Base-by-base conservation (phyloP, 2,797 vertebrate genomes). In the Pogoniulus pusillus region DNA sequence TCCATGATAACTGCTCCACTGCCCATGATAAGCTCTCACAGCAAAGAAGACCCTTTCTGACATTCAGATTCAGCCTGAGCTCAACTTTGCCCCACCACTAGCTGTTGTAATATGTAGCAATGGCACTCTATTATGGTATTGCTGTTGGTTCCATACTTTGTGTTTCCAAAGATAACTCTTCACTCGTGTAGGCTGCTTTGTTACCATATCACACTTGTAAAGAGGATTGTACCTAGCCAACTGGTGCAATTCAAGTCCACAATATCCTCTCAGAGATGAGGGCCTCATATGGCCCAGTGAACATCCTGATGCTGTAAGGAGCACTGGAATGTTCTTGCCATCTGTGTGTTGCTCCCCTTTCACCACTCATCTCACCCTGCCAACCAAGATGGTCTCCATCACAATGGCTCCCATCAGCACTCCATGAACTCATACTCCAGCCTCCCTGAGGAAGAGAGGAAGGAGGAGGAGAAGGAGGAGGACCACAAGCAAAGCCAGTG, bases 281-380 rank as follows among this genome's bases (percentile, higher is more conserved):
- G 9, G 17, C 15, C 17, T 59, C 5, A 0, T n/a, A 7, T 5
- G 26, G 41, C 6, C 34, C 62, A 39, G 7, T 13, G 60, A 3
- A 24, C 1, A 1, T 43, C 16, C 39, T 43, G 60, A 0, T 22
- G 10, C n/a, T 37, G 7, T 43, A 34, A 57, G 53, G 22, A 82
- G 6, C 24, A 13, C 27, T 27, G 53, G 17, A 6, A n/a, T 71
- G 8, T n/a, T 82, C 29, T 68, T 70, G 5, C 5, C 27, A 10
- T 2, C 4, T 14, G 22, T 7, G 0, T 53, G 15, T 27, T 79
- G 18, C 29, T 85, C 41, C 8, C 12, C 17, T 77, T 72, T 65
- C n/a, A 4, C 49, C 3, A 19, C 12, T 41, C 4, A 4, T 57
- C 30, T 70, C 49, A 63, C 24, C 5, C 18, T 49, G 24, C 7